Conservation (phyloP, 35 echinoderm and acorn worm species). For the Ophiothrix spiculata region DNA sequence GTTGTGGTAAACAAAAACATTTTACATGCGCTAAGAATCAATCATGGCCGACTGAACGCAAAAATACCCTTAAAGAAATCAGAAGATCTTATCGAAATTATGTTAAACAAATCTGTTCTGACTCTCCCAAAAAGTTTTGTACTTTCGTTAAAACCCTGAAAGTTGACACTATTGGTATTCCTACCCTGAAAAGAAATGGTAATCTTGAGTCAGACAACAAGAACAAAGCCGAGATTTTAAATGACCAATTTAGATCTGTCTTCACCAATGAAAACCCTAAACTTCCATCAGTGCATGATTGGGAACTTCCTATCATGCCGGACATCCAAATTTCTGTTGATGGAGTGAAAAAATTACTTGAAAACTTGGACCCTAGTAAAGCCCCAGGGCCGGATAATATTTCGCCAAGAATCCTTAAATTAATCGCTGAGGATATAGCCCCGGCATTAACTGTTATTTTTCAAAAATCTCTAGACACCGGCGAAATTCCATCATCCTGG, state of each 20-base stretch:
- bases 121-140: slow-evolving; percentile 2
- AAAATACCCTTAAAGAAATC: neutral
- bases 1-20: too few species aligned
- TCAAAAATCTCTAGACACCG: too few species aligned
- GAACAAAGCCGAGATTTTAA: slow-evolving; percentile 28
- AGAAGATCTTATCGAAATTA: neutral
- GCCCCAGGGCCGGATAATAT: too few species aligned
- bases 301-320: neutral
- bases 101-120: neutral
- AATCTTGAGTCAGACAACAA: neutral
- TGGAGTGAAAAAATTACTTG: slow-evolving; percentile 33
- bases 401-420: too few species aligned
- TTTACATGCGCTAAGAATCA: too few species aligned
- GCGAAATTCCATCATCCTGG: too few species aligned
- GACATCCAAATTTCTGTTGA: neutral
- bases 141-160: slow-evolving; percentile 13
- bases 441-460: too few species aligned
- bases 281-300: neutral
- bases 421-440: too few species aligned
- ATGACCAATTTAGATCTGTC: neutral
- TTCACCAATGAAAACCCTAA: neutral
- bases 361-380: too few species aligned
- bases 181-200: neutral
- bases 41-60: too few species aligned
- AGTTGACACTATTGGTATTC: slow-evolving; percentile 11